These are phyloP conservation scores for Drosophila sechellia DNA, from an alignment of 1,140 invertebrate species.

Conservation along the genomic window DNA sequence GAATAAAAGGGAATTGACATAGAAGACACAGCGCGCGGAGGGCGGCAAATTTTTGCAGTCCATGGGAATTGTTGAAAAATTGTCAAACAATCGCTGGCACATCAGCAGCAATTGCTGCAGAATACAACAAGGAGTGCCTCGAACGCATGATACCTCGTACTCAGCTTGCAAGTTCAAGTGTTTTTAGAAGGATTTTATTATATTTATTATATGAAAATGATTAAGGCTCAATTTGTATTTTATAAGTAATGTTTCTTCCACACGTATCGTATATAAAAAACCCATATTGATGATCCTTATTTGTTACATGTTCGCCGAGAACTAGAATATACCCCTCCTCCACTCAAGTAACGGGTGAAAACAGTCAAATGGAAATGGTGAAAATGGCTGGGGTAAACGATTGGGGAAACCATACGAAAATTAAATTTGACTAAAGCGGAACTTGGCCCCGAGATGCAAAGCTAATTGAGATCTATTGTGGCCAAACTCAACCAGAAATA, in stretches of 20 bases:
- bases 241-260: too few relatives aligned
- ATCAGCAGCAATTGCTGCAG: conserved; percentile 27
- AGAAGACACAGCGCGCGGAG: conserved; percentile 10
- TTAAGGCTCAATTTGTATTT: too few relatives aligned
- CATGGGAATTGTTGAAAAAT: conserved; percentile 77
- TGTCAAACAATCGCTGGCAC: conserved; percentile 76
- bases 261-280: too few relatives aligned
- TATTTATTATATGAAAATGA: too few relatives aligned
- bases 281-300: too few relatives aligned
- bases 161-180: too few relatives aligned
- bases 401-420: conserved; percentile 4
- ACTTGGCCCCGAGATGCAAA: neutral
- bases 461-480: neutral
- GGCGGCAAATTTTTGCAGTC: conserved; percentile 48
- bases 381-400: neutral
- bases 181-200: too few relatives aligned
- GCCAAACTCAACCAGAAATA: neutral
- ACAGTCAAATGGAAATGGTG: too few relatives aligned
- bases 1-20: conserved; percentile 47
- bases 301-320: too few relatives aligned
- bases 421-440: conserved; percentile 18
- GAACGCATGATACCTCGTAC: neutral
- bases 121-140: conserved; percentile 1
- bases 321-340: too few relatives aligned
- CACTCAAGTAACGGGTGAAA: too few relatives aligned